Evolutionary conservation across 2,888 invertebrate species (phyloP).

Genomic region (Eilema griseolum): DNA sequence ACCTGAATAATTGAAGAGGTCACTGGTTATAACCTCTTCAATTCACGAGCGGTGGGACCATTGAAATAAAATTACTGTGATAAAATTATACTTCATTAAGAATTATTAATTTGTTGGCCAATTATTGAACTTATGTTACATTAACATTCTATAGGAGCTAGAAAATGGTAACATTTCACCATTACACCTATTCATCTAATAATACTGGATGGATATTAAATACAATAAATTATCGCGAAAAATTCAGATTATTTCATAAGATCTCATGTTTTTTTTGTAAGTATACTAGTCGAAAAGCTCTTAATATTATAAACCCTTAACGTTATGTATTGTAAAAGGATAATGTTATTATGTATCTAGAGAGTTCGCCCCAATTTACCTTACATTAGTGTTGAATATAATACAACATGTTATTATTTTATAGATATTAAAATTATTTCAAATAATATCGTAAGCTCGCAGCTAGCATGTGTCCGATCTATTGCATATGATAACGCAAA

Average conservation of each 20-base stretch:
- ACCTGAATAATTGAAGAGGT: too few species aligned
- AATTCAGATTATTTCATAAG: conserved; percentile 84
- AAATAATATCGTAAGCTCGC: conserved; percentile 72
- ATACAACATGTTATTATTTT: conserved; percentile 60
- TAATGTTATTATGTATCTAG: conserved; percentile 73
- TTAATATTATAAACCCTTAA: conserved; percentile 79
- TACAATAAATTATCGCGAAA: conserved; percentile 82
- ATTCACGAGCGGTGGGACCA: conserved; percentile 63
- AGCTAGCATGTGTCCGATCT: conserved; percentile 61
- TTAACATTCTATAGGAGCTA: conserved; percentile 77
- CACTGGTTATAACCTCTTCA: neutral
- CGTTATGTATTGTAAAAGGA: conserved; percentile 73
- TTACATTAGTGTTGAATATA: conserved; percentile 70
- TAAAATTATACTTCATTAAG: conserved; percentile 58
- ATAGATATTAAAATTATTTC: conserved; percentile 57
- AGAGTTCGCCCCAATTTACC: conserved; percentile 63
- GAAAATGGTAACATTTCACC: conserved; percentile 68
- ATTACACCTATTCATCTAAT: conserved; percentile 83
- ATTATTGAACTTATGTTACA: conserved; percentile 71
- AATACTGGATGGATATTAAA: conserved; percentile 86
- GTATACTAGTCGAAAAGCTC: conserved; percentile 85
- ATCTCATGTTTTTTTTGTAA: conserved; percentile 80
- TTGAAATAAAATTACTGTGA: conserved; percentile 34
- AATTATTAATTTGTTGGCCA: conserved; percentile 63
- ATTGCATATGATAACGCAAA: conserved; percentile 28